Evolutionary conservation across 1,140 invertebrate species (phyloP), one percentile per base, ranked within the genome.

Genomic region (Platorchestia sp.): DNA sequence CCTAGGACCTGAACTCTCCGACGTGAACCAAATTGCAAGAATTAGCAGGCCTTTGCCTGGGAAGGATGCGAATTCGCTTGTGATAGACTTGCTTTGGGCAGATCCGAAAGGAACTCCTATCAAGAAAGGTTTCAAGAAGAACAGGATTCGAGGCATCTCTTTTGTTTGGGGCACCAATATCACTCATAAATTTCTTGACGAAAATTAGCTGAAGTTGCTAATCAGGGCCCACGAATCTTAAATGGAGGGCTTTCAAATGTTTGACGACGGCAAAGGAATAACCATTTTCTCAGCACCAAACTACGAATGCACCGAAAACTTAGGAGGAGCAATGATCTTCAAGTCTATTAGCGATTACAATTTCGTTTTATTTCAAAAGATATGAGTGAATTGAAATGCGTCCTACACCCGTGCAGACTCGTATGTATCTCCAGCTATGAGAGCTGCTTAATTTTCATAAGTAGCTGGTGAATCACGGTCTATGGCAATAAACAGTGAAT

Each of bases 231-330:
- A 95, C 53, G 95, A 95, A 47, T 16, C 53, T 7, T n/a, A 95
- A 45, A 43, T 90, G 36, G 95, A 95, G 19, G 95, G 95, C n/a
- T 86, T 89, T 86, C 40, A 51, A 44, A 51, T 16, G 22, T 91
- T 90, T 95, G 42, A 41, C 89, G 86, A 90, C 7, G 47, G 47
- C 27, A 43, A 47, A 27, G 86, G 95, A 41, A 90, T 86, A n/a
- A 90, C 86, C 0, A 95, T 95, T 45, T 95, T 95, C 43, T 95
- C 95, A 22, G 95, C 95, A 45, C 95, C 95, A 41, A 86, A 95
- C 47, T 89, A 90, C 7, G 86, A 86, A 44, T 59, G 45, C 42
- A 95, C n/a, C 5, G 95, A 95, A 27, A 95, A 95, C 45, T 47
- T 95, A 3, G 95, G 95, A 89, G 95, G 47, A n/a, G 95, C 41